Percentiles rank a stretch among this genome's conserved stretches.
These are phyloP conservation scores for Chelonia mydas DNA, from an alignment of 2,797 vertebrate species.

Conservation along the genomic window DNA sequence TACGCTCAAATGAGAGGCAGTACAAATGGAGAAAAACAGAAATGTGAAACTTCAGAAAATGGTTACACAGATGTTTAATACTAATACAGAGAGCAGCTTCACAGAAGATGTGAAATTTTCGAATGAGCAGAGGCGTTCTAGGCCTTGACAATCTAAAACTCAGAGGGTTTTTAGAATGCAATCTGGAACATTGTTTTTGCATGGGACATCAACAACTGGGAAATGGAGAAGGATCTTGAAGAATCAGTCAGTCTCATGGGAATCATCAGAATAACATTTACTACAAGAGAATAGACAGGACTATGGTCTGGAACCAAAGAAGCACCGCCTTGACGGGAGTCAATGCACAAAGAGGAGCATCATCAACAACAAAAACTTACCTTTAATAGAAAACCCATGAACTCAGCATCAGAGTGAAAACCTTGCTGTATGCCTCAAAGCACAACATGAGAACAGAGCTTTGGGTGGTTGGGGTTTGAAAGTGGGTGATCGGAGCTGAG, in stretches of 20 bases:
- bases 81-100: background rate
- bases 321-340: background rate
- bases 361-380: background rate
- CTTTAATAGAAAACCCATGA: background rate
- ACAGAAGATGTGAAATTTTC: background rate
- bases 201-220: background rate
- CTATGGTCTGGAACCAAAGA: background rate
- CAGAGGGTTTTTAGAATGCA: background rate
- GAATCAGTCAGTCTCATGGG: background rate
- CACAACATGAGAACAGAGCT: background rate
- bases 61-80: background rate
- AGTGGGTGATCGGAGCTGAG: background rate
- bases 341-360: accelerated
- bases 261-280: background rate
- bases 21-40: background rate
- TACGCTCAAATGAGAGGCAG: background rate
- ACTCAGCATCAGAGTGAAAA: background rate
- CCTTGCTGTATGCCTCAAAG: background rate
- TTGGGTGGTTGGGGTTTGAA: background rate
- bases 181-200: constrained; percentile 6
- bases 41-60: background rate
- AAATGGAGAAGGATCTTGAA: background rate
- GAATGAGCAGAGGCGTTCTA: background rate
- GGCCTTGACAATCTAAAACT: background rate
- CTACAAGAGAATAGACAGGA: constrained; percentile 13